Evolutionary conservation across 2,113 vertebrate species (phyloP).

Genomic region (Coregonus clupeaformis): DNA sequence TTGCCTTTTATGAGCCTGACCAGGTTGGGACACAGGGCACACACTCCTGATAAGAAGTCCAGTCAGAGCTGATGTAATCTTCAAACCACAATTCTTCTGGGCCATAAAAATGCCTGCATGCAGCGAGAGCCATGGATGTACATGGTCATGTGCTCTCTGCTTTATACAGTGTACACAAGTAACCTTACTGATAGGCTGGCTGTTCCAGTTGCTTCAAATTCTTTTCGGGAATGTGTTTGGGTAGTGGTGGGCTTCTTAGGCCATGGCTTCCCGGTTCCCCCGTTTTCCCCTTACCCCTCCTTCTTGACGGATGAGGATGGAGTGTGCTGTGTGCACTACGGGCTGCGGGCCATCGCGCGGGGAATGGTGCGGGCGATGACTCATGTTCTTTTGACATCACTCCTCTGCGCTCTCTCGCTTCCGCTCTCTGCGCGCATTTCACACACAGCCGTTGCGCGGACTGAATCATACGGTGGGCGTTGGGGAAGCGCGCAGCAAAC

Average conservation of each 20-base stretch:
- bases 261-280: not conserved
- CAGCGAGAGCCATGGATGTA: not conserved
- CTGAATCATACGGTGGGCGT: constrained; percentile 38
- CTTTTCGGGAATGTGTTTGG: not conserved
- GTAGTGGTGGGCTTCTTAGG: constrained; percentile 3
- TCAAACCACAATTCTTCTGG: not conserved
- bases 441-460: constrained; percentile 14
- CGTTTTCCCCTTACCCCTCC: not conserved
- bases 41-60: constrained; percentile 10
- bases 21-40: constrained; percentile 6
- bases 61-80: not conserved
- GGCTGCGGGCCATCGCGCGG: constrained; percentile 37
- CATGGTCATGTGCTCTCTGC: not conserved
- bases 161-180: not conserved
- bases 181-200: not conserved
- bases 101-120: too few species aligned
- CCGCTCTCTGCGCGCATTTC: constrained; percentile 12
- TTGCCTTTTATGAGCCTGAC: constrained; percentile 11
- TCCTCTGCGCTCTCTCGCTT: not conserved
- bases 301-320: not conserved
- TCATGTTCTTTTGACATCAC: constrained; percentile 42
- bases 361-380: constrained; percentile 44
- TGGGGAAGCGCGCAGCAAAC: constrained; percentile 7
- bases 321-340: constrained; percentile 35
- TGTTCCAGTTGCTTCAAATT: not conserved